These are phyloP conservation scores for Panagrolaimus sp. DNA, from an alignment of 1,140 invertebrate genomes.

Conservation along the genomic window DNA sequence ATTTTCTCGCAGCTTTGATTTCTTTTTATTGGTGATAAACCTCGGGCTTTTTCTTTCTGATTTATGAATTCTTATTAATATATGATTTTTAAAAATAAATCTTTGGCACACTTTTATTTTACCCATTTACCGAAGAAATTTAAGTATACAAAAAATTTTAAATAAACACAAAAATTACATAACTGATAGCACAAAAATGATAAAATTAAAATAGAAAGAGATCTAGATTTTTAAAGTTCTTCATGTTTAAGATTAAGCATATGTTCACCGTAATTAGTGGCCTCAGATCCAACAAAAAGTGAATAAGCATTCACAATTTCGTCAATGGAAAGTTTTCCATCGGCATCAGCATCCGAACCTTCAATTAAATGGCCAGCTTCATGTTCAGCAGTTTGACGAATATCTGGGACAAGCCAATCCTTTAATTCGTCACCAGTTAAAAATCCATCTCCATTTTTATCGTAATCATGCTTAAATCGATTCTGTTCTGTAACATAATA, in stretches of 20 bases:
- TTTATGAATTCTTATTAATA: too few species aligned
- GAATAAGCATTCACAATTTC: conserved; percentile 84
- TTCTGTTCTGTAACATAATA: conserved; percentile 74
- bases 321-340: conserved; percentile 73
- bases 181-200: not conserved
- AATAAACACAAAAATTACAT: too few species aligned
- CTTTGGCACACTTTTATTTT: too few species aligned
- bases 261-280: conserved; percentile 87
- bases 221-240: conserved; percentile 33
- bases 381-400: conserved; percentile 76
- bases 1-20: too few species aligned
- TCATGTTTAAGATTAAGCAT: conserved; percentile 69
- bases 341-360: conserved; percentile 79
- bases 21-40: too few species aligned
- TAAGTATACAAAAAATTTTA: too few species aligned
- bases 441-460: conserved; percentile 77
- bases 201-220: not conserved
- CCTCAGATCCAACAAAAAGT: conserved; percentile 88
- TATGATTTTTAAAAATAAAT: too few species aligned
- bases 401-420: conserved; percentile 84
- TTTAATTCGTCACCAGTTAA: conserved; percentile 75
- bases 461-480: conserved; percentile 81
- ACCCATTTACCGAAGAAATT: too few species aligned
- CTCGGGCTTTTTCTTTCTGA: too few species aligned
- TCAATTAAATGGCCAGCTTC: conserved; percentile 86